Evolutionary conservation across 1,140 invertebrate species (phyloP), one percentile per base, ranked within the genome.

Genomic region (Cherax quadricarinatus): DNA sequence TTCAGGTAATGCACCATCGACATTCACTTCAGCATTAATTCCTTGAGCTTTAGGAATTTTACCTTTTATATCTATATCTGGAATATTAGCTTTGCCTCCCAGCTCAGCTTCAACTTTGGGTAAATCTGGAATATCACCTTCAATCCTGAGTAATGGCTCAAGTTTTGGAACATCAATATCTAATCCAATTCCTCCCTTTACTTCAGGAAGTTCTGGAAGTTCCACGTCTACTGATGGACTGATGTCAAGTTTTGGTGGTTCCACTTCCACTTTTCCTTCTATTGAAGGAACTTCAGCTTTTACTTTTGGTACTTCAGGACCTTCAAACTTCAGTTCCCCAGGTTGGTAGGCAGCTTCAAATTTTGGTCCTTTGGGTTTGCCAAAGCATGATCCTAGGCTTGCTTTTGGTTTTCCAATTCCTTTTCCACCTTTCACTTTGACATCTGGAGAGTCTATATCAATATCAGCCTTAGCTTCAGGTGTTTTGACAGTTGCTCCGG

Each of bases 361-460:
- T 48, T 85, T 85, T 14, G 60, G 12, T 78, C 70, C 81, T 60
- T 92, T 88, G 30, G 79, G 85, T 57, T 92, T 92, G 21, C 91
- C 91, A 57, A 92, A 92, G 30, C 91, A 92, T 12, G 91, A 92
- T 83, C 91, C 91, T 41, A 90, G 24, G 3, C 78, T 90, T 4
- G 30, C 21, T 49, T 90, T 90, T 1, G 88, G 88, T n/a, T 90
- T 90, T 75, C 62, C 81, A 16, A 57, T 49, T 30, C 86, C 86
- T 48, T 88, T 88, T 18, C 73, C 88, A 41, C 88, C 88, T 60
- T 90, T 90, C 2, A 85, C 66, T 85, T 90, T 84, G 24, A 90
- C 88, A 24, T 84, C 70, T 9, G 88, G 88, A 16, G 81, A 48
- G 16, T 91, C 41, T 21, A 41, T 48, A 73, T 73, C 70, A 21